A percentile compares a stretch with the other conserved stretches of the same genome.
Conservation (phyloP, 1,140 invertebrate species). For the Acarapis woodi region DNA sequence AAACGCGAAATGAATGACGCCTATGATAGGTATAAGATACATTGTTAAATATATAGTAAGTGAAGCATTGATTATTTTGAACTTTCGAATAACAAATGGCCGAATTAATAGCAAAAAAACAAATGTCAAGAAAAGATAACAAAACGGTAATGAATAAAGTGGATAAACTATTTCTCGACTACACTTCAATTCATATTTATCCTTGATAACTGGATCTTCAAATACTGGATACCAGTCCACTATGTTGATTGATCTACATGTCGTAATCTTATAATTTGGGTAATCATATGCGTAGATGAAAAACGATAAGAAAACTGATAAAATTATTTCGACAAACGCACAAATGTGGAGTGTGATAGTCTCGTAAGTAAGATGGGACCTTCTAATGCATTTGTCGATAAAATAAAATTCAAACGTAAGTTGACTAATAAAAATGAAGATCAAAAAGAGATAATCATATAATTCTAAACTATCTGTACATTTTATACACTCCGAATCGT, state of each 20-base stretch:
- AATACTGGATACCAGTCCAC: conserved; percentile 87
- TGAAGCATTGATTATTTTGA: conserved; percentile 32
- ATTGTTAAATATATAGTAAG: conserved; percentile 59
- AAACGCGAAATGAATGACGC: conserved; percentile 55
- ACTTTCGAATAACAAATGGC: conserved; percentile 32
- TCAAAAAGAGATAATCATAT: conserved; percentile 84
- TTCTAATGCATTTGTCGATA: conserved; percentile 48
- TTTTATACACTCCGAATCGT: conserved; percentile 18
- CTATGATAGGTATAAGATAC: conserved; percentile 71
- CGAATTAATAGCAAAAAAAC: conserved; percentile 45
- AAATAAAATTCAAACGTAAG: conserved; percentile 66
- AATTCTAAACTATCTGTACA: conserved; percentile 42
- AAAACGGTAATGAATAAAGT: conserved; percentile 75
- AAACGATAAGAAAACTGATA: conserved; percentile 39
- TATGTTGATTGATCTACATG: conserved; percentile 40
- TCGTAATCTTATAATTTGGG: conserved; percentile 36
- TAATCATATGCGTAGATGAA: conserved; percentile 37
- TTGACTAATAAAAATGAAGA: conserved; percentile 61
- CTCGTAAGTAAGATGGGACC: conserved; percentile 30
- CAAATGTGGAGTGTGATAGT: conserved; percentile 37
- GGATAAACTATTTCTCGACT: conserved; percentile 91
- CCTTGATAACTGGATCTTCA: conserved; percentile 74
- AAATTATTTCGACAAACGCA: conserved; percentile 42
- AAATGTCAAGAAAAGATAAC: conserved; percentile 60
- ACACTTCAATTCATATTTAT: conserved; percentile 58